Conservation (phyloP, 2,113 vertebrate species). For the Zosterops pallidus region DNA sequence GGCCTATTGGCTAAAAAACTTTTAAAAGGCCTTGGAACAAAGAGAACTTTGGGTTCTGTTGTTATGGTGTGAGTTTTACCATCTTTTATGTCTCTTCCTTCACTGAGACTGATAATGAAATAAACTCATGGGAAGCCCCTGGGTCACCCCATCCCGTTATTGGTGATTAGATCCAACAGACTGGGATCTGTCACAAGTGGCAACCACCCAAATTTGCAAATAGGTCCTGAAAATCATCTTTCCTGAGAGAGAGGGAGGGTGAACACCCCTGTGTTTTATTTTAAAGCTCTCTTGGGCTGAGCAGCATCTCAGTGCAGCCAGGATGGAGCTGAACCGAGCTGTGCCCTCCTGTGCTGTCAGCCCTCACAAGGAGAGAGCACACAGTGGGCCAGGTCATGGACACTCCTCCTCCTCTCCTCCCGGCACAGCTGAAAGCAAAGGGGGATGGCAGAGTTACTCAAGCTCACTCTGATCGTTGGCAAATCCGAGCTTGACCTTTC, state of each 20-base stretch:
- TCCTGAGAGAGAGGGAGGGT: neutral
- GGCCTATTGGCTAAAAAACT: neutral
- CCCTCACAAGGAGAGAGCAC: accelerated
- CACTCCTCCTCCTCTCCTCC: neutral
- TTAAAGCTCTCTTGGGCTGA: neutral
- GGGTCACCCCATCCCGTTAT: neutral
- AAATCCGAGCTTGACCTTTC: conserved; percentile 15
- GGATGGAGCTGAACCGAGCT: neutral
- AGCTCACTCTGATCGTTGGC: neutral
- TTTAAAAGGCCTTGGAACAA: neutral
- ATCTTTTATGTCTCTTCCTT: neutral
- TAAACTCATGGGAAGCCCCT: neutral
- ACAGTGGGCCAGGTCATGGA: neutral
- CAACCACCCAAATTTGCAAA: neutral
- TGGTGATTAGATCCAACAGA: neutral
- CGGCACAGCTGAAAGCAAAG: accelerated
- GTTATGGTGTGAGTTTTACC: neutral
- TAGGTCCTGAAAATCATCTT: neutral
- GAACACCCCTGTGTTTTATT: neutral
- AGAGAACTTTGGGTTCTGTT: neutral
- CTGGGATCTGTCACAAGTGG: neutral
- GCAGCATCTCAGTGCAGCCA: neutral
- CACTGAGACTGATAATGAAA: neutral
- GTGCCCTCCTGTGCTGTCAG: neutral
- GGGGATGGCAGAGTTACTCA: neutral